These are phyloP conservation scores for Pandemis heparana DNA, from an alignment of 2,888 invertebrate genomes.

Conservation along the genomic window DNA sequence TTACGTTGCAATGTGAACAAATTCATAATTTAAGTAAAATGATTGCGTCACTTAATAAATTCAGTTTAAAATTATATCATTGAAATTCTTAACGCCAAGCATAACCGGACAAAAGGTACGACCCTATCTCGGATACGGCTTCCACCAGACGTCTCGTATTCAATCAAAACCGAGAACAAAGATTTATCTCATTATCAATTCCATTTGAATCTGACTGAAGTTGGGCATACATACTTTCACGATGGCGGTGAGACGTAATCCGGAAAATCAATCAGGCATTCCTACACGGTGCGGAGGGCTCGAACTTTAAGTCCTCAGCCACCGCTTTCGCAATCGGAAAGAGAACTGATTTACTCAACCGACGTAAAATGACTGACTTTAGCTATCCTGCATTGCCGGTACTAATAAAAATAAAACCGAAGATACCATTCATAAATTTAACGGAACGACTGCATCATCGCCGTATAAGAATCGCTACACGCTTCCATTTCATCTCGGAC, in stretches of 20 bases:
- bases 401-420: neutral
- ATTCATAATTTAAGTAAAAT: neutral
- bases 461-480: constrained; percentile 1
- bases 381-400: neutral
- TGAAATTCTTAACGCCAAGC: neutral
- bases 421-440: neutral
- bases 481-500: constrained; percentile 20
- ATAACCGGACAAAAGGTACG: neutral
- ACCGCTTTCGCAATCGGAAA: constrained; percentile 15
- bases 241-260: constrained; percentile 64
- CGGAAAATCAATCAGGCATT: constrained; percentile 73
- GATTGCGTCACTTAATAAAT: neutral
- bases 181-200: constrained; percentile 76
- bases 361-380: neutral
- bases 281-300: constrained; percentile 64
- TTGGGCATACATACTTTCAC: constrained; percentile 80
- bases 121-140: constrained; percentile 14
- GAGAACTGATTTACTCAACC: constrained; percentile 13
- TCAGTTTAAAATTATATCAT: neutral
- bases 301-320: constrained; percentile 59
- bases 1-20: too few relatives aligned
- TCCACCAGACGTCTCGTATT: constrained; percentile 25
- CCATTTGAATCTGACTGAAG: constrained; percentile 65
- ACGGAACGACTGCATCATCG: neutral
- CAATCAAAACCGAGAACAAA: constrained; percentile 51